These are phyloP conservation scores for Rutilus rutilus DNA, from an alignment of 2,113 vertebrate species.

Conservation along the genomic window DNA sequence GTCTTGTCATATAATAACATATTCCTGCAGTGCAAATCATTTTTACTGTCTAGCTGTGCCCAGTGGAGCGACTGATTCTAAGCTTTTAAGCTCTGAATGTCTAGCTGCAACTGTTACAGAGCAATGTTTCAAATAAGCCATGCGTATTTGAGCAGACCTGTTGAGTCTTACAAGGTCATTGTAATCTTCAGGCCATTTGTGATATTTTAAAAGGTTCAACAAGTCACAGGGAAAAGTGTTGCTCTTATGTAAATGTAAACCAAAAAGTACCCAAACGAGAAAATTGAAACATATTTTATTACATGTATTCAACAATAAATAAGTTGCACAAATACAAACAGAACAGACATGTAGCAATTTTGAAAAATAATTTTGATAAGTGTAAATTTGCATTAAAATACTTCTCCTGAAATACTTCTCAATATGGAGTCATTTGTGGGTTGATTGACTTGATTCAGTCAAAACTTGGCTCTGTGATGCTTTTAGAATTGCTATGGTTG, in stretches of 20 bases:
- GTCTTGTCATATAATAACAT: background rate
- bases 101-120: background rate
- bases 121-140: constrained; percentile 13
- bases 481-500: background rate
- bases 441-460: background rate
- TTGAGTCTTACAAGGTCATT: constrained; percentile 11
- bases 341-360: background rate
- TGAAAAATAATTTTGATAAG: background rate
- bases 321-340: constrained; percentile 10
- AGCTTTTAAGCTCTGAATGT: constrained; percentile 13
- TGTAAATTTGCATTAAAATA: background rate
- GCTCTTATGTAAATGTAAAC: constrained; percentile 1
- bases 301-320: constrained; percentile 1
- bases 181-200: background rate
- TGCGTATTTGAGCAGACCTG: background rate
- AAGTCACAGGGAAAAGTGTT: background rate
- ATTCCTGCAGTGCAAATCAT: constrained; percentile 3
- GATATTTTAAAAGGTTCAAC: constrained; percentile 18
- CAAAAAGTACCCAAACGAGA: background rate
- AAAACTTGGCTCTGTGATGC: background rate
- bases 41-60: background rate
- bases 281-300: constrained; percentile 16
- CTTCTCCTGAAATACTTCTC: background rate
- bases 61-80: background rate
- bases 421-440: background rate